These are phyloP conservation scores for Morpho deidamia DNA, from an alignment of 2,888 invertebrate genomes.

Conservation along the genomic window DNA sequence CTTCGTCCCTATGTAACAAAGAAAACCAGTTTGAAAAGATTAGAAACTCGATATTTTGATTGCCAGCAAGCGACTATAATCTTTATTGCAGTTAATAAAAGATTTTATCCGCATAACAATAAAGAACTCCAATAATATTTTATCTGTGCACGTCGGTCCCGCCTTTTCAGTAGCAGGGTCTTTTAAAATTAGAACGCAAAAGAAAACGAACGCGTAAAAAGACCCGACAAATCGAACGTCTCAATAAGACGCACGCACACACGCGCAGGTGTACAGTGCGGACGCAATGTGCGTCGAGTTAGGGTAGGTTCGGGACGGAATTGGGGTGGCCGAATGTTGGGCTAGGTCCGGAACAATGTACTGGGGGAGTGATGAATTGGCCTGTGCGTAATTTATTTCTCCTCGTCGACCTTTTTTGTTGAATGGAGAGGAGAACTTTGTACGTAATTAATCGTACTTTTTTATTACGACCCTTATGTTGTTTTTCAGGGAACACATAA, in stretches of 20 bases:
- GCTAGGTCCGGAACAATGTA: conserved; percentile 64
- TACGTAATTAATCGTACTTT: conserved; percentile 15
- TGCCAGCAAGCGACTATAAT: conserved; percentile 14
- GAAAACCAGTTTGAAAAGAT: conserved; percentile 15
- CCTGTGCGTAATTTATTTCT: conserved; percentile 25
- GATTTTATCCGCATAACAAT: conserved; percentile 7
- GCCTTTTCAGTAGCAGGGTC: conserved; percentile 14
- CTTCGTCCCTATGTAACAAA: conserved; percentile 15
- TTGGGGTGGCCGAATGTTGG: conserved; percentile 71
- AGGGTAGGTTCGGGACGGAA: conserved; percentile 71
- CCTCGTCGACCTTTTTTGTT: conserved; percentile 18
- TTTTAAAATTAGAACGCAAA: conserved; percentile 27
- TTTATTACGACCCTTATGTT: conserved; percentile 8
- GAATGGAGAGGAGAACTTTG: conserved; percentile 11
- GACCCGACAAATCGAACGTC: conserved; percentile 35
- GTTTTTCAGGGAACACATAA: too few relatives aligned
- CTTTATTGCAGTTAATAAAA: conserved; percentile 13
- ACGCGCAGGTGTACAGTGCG: conserved; percentile 18
- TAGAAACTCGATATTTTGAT: conserved; percentile 16
- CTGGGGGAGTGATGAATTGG: conserved; percentile 37
- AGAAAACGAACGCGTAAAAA: conserved; percentile 21
- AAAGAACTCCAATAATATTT: conserved; percentile 2
- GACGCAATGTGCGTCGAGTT: conserved; percentile 36
- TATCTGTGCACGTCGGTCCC: conserved; percentile 8
- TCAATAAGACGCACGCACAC: conserved; percentile 32